These are phyloP conservation scores for Leptura quadrifasciata DNA, from an alignment of 2,888 invertebrate species.

Conservation along the genomic window DNA sequence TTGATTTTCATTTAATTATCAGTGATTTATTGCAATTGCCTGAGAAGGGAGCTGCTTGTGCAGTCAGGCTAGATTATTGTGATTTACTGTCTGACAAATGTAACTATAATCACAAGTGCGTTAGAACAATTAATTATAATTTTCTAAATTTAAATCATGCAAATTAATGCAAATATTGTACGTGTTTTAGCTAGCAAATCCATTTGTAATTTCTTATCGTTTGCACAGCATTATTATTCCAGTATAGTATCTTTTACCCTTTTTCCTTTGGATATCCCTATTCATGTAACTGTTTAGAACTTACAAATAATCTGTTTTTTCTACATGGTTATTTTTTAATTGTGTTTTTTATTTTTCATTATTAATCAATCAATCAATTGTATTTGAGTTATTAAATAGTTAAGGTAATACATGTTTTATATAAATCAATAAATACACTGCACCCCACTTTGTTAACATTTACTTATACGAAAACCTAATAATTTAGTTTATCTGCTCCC, in stretches of 20 bases:
- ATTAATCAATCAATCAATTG: too few relatives aligned
- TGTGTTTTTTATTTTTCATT: too few relatives aligned
- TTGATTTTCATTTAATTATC: neutral
- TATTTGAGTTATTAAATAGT: too few relatives aligned
- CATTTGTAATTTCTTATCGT: neutral
- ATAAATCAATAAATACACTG: too few relatives aligned
- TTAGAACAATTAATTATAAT: neutral
- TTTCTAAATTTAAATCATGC: neutral
- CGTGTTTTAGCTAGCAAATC: neutral
- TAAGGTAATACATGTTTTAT: too few relatives aligned
- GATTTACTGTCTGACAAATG: neutral
- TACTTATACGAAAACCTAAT: too few relatives aligned
- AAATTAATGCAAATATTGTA: neutral
- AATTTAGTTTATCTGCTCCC: too few relatives aligned
- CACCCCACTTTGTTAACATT: too few relatives aligned
- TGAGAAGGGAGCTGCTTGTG: neutral
- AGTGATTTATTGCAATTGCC: neutral
- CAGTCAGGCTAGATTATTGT: neutral
- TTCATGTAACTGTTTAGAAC: neutral
- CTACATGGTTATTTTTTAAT: too few relatives aligned
- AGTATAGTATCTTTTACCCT: neutral
- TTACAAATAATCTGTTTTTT: neutral
- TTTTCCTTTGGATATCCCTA: neutral
- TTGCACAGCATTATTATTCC: neutral
- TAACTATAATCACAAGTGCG: neutral